phyloP scores from a whole-genome alignment of 2,113 vertebrate genomes.

The Raja brachyura region DNA sequence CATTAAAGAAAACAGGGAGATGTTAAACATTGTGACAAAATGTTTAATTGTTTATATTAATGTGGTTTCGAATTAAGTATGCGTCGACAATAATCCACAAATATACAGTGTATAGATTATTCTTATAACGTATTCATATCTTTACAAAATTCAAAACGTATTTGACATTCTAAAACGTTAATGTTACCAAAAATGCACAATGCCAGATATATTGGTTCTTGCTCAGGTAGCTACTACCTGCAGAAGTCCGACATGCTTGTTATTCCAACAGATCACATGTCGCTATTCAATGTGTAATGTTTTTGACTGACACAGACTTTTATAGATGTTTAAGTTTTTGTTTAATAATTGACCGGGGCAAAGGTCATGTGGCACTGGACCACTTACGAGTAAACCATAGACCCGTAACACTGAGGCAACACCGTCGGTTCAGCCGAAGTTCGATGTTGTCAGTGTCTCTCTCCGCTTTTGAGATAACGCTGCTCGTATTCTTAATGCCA shows the following conservation, averaged over 20 bases:
- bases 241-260: no score
- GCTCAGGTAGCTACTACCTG: neutral
- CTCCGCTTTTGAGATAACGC: neutral
- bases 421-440: neutral
- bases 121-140: neutral
- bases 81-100: conserved; percentile 24
- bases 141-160: neutral
- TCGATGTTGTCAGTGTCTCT: neutral
- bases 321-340: neutral
- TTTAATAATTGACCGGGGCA: neutral
- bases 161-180: conserved; percentile 6
- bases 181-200: neutral
- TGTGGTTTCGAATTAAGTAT: neutral
- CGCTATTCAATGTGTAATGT: neutral
- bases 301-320: neutral
- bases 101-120: conserved; percentile 24
- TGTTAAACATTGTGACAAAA: conserved; percentile 11
- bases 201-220: neutral
- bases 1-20: conserved; percentile 7
- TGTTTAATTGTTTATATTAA: conserved; percentile 16
- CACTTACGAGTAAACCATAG: neutral
- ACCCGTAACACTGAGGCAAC: neutral
- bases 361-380: neutral
- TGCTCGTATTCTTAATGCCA: neutral
- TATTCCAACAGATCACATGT: neutral